phyloP scores from a whole-genome alignment of 2,888 invertebrate genomes.

The Frankliniella intonsa region DNA sequence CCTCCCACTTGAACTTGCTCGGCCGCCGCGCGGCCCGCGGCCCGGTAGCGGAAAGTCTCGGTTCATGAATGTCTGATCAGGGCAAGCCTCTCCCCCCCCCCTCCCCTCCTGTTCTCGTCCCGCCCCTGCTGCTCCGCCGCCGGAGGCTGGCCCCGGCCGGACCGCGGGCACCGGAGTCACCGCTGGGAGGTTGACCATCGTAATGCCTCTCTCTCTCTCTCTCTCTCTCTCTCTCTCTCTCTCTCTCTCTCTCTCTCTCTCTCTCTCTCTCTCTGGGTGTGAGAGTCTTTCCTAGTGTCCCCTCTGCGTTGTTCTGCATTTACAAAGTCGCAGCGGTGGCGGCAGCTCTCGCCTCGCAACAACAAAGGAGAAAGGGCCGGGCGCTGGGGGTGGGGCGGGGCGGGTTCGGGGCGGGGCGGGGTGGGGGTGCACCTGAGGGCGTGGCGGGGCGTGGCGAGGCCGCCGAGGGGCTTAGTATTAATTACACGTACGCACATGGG shows the following conservation, averaged over 20 bases:
- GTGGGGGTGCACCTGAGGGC: neutral
- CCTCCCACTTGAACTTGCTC: neutral
- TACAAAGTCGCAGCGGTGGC: neutral
- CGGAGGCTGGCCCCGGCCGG: neutral
- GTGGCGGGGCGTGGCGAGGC: neutral
- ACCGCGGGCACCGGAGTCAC: too few relatives aligned
- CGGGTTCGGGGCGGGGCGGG: neutral
- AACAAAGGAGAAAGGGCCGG: too few relatives aligned
- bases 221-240: too few relatives aligned
- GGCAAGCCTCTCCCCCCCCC: neutral
- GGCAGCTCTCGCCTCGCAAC: neutral
- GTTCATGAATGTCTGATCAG: constrained; percentile 20
- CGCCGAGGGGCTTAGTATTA: constrained; percentile 4
- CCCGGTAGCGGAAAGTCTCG: neutral
- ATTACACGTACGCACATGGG: constrained; percentile 19
- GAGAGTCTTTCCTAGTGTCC: too few relatives aligned
- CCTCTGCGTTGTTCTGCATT: neutral
- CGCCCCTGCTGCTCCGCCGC: neutral
- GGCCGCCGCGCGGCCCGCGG: neutral
- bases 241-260: too few relatives aligned
- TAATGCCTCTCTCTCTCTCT: too few relatives aligned
- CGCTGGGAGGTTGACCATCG: too few relatives aligned
- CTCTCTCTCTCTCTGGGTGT: too few relatives aligned
- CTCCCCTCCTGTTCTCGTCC: neutral
- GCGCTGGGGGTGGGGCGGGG: neutral